Evolutionary conservation across 2,113 vertebrate species (phyloP).

Genomic region (Psilopsiagon aymara): DNA sequence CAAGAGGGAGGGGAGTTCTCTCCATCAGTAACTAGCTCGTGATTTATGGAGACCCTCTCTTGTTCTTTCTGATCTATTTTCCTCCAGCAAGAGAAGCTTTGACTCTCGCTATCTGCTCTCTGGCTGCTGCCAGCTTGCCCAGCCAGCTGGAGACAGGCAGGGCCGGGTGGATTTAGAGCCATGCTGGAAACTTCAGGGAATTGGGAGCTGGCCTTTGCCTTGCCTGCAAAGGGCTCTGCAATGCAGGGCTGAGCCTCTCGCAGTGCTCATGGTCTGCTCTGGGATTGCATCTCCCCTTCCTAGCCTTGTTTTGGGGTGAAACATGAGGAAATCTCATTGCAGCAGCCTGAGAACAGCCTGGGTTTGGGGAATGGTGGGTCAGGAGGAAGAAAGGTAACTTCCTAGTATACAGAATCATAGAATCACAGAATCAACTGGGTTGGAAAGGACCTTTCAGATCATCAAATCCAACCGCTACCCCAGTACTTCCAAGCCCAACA

Average conservation of each 20-base stretch:
- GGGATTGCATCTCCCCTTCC: not conserved
- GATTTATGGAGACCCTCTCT: slow-evolving; percentile 1
- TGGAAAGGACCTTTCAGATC: not conserved
- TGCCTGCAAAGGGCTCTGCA: not conserved
- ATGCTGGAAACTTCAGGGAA: not conserved
- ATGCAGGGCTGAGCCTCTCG: accelerated
- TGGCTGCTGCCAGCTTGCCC: not conserved
- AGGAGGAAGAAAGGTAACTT: not conserved
- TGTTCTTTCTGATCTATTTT: accelerated
- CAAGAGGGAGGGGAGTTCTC: slow-evolving; percentile 17
- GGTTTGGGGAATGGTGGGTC: accelerated
- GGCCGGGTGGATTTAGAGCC: not conserved
- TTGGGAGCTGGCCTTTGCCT: not conserved
- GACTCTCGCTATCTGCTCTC: not conserved
- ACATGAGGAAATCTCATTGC: accelerated
- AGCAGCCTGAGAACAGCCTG: not conserved
- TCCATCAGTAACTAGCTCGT: not conserved
- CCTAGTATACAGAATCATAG: not conserved
- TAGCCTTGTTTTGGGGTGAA: not conserved
- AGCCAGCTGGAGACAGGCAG: not conserved
- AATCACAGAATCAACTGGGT: not conserved
- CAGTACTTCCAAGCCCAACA: not conserved
- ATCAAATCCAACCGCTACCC: not conserved
- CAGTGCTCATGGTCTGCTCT: accelerated
- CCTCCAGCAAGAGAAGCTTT: not conserved